Evolutionary conservation across 2,888 invertebrate species (phyloP).

Genomic region (Ferrisia virgata): DNA sequence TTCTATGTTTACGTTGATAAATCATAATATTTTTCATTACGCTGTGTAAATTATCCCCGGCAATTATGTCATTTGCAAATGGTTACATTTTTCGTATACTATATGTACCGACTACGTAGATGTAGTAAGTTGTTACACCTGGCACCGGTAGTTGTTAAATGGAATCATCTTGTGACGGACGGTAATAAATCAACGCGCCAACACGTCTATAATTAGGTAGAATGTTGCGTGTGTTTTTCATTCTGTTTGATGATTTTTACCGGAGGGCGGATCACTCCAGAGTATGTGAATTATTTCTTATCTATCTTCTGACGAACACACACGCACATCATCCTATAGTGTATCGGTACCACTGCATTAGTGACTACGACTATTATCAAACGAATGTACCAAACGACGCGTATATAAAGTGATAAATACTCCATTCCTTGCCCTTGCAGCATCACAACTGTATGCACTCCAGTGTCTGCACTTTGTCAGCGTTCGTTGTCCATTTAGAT

Average conservation of each 20-base stretch:
- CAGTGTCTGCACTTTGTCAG: no score
- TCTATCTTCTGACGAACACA: not conserved
- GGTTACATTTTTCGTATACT: slow-evolving; percentile 7
- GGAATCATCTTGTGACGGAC: slow-evolving; percentile 6
- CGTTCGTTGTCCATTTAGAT: no score
- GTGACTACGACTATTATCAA: no score
- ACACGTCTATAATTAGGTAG: slow-evolving; percentile 31
- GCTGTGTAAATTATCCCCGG: not conserved
- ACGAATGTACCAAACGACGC: not conserved
- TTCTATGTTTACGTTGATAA: slow-evolving; percentile 11
- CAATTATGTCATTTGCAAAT: slow-evolving; percentile 30
- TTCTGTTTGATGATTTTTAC: slow-evolving; percentile 22
- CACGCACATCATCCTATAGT: not conserved
- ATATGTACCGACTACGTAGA: not conserved
- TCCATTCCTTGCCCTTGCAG: not conserved
- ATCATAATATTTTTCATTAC: slow-evolving; percentile 26
- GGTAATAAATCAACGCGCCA: slow-evolving; percentile 29
- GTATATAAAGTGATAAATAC: not conserved
- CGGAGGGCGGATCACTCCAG: not conserved
- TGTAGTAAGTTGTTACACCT: slow-evolving; percentile 21
- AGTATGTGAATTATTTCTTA: slow-evolving; percentile 5
- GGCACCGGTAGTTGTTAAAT: slow-evolving; percentile 24
- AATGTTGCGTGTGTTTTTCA: slow-evolving; percentile 23
- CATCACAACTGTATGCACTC: no score
- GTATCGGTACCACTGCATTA: no score